Evolutionary conservation across 2,888 invertebrate genomes (phyloP), one percentile per base, ranked within the genome.

Genomic region (Archips crataeganus): DNA sequence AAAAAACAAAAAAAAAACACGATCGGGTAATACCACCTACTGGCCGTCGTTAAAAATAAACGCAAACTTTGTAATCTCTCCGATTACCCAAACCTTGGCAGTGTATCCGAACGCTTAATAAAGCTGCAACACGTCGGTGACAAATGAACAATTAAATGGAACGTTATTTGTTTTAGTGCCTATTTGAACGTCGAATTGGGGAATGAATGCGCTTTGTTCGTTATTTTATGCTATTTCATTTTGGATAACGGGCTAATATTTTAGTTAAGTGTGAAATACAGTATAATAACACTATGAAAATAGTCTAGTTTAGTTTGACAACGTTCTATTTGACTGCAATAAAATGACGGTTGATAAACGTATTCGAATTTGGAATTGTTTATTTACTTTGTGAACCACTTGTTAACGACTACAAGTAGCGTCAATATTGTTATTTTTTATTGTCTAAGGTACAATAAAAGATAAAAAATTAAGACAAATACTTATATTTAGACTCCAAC

Each of bases 71-170:
- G 54, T 15, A 54, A 54, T 23, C 15, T 23, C 54, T 3, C 8
- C 54, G 54, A 54, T 54, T 23, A 54, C 32, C 51, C 2, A 57
- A 70, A 63, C 42, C 45, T 63, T 54, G 54, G 34, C 63, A 45
- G 54, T 57, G 34, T 63, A 36, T n/a, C 36, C 51, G 65, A 49
- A 49, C 15, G 6, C 9, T 49, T 34, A 47, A 64, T 36, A 36
- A 65, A 63, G 63, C 70, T 57, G 45, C 54, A 63, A 70, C 62
- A 54, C 63, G 39, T 36, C 42, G 69, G 42, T 57, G 63, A 70
- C 63, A 63, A 70, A 70, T 70, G 51, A 54, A 70, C 54, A 70
- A 70, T 63, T 63, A 70, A 63, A 70, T 45, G 51, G n/a, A 45
- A 63, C 54, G 70, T n/a, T 34, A 63, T 70, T 70, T 57, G 57